Evolutionary conservation across 2,113 vertebrate genomes (phyloP).

Genomic region (Pterophyllum scalare): DNA sequence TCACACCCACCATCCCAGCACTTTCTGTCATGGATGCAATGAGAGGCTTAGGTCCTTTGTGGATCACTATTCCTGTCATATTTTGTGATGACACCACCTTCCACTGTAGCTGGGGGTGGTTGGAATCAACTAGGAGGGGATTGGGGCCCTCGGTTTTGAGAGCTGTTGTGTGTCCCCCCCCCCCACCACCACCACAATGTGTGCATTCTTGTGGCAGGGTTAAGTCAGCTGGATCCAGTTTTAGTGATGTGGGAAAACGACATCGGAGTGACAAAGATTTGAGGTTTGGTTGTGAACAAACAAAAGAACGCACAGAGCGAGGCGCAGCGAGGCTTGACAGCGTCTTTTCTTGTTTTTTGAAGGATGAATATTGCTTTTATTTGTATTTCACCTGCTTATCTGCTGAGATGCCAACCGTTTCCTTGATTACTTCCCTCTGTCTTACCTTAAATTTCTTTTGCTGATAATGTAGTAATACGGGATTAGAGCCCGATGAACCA

Average conservation of each 20-base stretch:
- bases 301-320: conserved; percentile 14
- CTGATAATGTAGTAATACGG: conserved; percentile 63
- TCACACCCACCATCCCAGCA: conserved; percentile 48
- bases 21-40: conserved; percentile 59
- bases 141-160: conserved; percentile 23
- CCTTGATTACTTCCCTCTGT: background rate
- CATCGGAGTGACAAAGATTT: conserved; percentile 28
- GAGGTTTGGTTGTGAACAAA: conserved; percentile 55
- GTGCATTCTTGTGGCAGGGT: conserved; percentile 28
- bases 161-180: background rate
- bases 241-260: conserved; percentile 33
- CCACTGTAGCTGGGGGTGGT: conserved; percentile 36
- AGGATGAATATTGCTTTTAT: conserved; percentile 53
- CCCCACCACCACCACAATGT: background rate
- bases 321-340: conserved; percentile 31
- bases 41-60: conserved; percentile 62
- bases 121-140: conserved; percentile 20
- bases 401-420: conserved; percentile 21
- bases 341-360: conserved; percentile 26
- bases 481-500: conserved; percentile 22
- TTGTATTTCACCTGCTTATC: conserved; percentile 41
- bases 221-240: conserved; percentile 38
- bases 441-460: background rate
- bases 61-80: conserved; percentile 58
- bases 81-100: conserved; percentile 41